phyloP scores from a whole-genome alignment of 2,113 vertebrate genomes.

The Lamprologus callipterus region DNA sequence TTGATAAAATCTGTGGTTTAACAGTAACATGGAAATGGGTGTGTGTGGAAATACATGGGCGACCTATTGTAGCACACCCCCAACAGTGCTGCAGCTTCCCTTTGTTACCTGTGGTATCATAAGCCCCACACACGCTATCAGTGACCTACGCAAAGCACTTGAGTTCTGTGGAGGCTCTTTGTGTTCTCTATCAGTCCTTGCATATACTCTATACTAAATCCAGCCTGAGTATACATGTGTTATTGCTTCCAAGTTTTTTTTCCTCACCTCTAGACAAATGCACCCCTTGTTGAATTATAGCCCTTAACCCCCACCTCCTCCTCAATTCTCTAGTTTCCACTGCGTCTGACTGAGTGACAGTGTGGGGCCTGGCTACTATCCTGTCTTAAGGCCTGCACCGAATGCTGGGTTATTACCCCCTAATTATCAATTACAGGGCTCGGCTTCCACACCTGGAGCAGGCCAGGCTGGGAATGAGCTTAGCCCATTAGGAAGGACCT shows the following conservation, averaged over 20 bases:
- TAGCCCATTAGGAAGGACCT: slow-evolving; percentile 60
- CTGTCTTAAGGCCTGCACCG: slow-evolving; percentile 46
- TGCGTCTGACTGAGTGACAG: slow-evolving; percentile 46
- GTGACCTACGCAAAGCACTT: background rate
- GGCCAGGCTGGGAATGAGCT: slow-evolving; percentile 68
- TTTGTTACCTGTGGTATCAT: background rate
- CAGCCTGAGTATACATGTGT: background rate
- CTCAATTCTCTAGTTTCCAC: background rate
- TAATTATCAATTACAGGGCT: slow-evolving; percentile 76
- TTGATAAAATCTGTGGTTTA: slow-evolving; percentile 42
- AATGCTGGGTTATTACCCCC: slow-evolving; percentile 65
- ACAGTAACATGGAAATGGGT: background rate
- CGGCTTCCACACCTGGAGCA: slow-evolving; percentile 67
- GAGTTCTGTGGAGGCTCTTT: background rate
- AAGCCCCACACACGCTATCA: background rate
- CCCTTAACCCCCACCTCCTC: background rate
- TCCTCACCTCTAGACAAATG: background rate
- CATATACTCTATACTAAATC: background rate
- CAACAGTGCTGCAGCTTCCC: background rate
- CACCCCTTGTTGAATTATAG: slow-evolving; percentile 4
- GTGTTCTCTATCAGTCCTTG: background rate
- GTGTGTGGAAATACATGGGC: background rate
- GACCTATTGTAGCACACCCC: background rate
- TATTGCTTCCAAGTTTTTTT: background rate
- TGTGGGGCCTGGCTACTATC: slow-evolving; percentile 41